Evolutionary conservation across 2,888 invertebrate species (phyloP), one percentile per base, ranked within the genome.

Genomic region (Hipparchia sbordonii): DNA sequence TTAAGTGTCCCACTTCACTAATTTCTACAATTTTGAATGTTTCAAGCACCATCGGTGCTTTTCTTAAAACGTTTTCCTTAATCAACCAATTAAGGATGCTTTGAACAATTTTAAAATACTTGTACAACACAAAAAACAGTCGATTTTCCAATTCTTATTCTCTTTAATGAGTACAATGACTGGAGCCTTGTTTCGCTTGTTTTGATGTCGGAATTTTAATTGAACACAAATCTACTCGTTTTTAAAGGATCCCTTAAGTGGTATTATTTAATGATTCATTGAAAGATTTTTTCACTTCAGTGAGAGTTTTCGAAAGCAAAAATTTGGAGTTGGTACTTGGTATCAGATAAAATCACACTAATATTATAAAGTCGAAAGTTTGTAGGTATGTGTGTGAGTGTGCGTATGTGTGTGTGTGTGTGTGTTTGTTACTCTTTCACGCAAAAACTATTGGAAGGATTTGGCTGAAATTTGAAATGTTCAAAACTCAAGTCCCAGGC

Each of bases 131-230:
- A 74, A 77, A 76, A 77, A 74, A 70, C 66, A 66, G 70, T 68
- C 60, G 71, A 70, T 72, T 75, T 72, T 72, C 72, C 73, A 68
- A 74, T 72, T 70, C 73, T 75, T 62, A 68, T 72, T 76, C 59
- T 74, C 74, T 76, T 48, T 78, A 78, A 79, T 77, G 78, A 77
- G 78, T 78, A 73, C 78, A 74, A 77, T 77, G 76, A 74, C 76
- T 76, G 74, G 52, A 68, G 48, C 71, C 71, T 60, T 71, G 73
- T 73, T 77, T 70, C 69, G 60, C 67, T 73, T 71, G 71, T 74
- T 73, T 68, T 72, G 70, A 72, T 67, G 60, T 71, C 45, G 67
- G 39, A 66, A 65, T 74, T 72, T 74, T 71, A 73, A 72, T 69
- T 74, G 67, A 48, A 65, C 62, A 46, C 67, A 72, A 71, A 70